Evolutionary conservation across 2,888 invertebrate species (phyloP), one percentile per base, ranked within the genome.

Genomic region (Lithophane ornitopus): DNA sequence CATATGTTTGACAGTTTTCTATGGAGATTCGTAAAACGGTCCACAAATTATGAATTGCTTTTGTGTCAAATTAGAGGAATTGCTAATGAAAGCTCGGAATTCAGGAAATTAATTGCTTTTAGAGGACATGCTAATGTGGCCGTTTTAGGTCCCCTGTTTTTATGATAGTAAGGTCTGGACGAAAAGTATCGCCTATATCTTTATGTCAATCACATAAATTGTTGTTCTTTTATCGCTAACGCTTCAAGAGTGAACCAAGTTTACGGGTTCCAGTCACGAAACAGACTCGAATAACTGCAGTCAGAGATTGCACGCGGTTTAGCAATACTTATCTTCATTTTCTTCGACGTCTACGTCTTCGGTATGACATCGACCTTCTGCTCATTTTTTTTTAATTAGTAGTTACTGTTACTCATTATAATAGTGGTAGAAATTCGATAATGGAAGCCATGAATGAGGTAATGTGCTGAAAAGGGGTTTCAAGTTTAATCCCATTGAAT

Each of bases 231-330:
- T 78, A 78, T 82, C 62, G 76, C 67, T 22, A 72, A 72, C 56
- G 58, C 41, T 67, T 63, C 54, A 44, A 62, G 75, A 74, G 58
- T 44, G 78, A 58, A 56, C 11, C 22, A 28, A 56, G 41, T 75
- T 81, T 84, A 85, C 44, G 67, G 14, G 39, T n/a, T n/a, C n/a
- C 14, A 70, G 70, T 84, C 81, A 81, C 81, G 81, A 70, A 58
- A 74, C 16, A 54, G 16, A 56, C 28, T 58, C 19, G 52, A 70
- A 49, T 67, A 46, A 59, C 26, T 84, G 81, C 62, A 80, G 44
- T 75, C n/a, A 1, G 16, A 80, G 59, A 84, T 75, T 81, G 81
- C 66, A 70, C 22, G 62, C 1, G 16, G 19, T 52, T 58, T 4
- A 41, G 6, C 19, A 52, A 61, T 52, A 7, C 16, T 3, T 70